Evolutionary conservation across 2,113 vertebrate genomes (phyloP), one percentile per base, ranked within the genome.

Genomic region (Pelodiscus sinensis): DNA sequence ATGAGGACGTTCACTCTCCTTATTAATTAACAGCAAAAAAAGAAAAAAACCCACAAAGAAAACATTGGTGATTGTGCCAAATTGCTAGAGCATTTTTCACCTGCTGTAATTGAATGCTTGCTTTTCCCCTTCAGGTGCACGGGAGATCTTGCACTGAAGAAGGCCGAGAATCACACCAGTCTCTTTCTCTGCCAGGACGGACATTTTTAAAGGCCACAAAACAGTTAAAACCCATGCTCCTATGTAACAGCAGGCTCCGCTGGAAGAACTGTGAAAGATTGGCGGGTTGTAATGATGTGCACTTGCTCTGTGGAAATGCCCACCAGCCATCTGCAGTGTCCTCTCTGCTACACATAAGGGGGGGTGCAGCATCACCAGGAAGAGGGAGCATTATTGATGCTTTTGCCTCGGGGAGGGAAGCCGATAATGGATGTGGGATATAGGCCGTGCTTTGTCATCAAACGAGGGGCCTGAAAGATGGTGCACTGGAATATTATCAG

Each of bases 391-490:
- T 99, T 99, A 99, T 99, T 99, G 99, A 99, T 99, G 99, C 98
- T 92, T 98, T 98, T 54, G 99, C 99, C 99, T 99, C 97, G 3
- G 99, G 99, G 98, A 98, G 97, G 95, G 97, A 98, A 97, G 97
- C 94, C 84, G 97, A 98, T 99, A 99, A 99, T 99, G 98, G 99
- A 99, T 99, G 99, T 98, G 94, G 95, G 98, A 97, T 95, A 96
- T 95, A 97, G 98, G 98, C 98, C 96, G 98, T 97, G 98, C 98
- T 98, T 98, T 99, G 99, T 99, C 99, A 98, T 99, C 99, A 98
- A 99, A 99, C 98, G 97, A 99, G 98, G 98, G 98, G 97, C 98
- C 98, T 99, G 99, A 99, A 99, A 98, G 99, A 99, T 99, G 99
- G 98, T 97, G 98, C 24, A 3, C 96, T 78, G 97, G 98, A 98